Base-by-base conservation (phyloP, 2,113 vertebrate species). In the Phrynocephalus versicolor region DNA sequence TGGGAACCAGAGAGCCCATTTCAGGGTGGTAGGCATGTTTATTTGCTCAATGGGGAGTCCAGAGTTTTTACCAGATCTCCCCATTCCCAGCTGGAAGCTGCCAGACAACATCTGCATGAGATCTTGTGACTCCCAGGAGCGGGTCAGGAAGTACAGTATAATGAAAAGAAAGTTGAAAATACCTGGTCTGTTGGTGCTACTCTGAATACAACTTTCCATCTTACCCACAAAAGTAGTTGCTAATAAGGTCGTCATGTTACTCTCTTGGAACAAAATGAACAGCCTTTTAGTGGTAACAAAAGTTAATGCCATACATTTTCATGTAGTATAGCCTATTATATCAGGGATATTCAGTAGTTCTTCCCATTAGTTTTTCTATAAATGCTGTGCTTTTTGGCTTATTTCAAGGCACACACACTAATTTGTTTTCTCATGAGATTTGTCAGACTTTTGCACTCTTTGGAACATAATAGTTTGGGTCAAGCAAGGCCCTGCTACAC, bases 341-440 rank as follows among this genome's bases (percentile, higher is more conserved):
- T 25, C 86, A 30, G 75, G 64, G 71, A 37, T 14, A 51, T 58
- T 71, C 18, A 64, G 58, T 85, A 1, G 0, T 77, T 89, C 14
- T 75, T 89, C 91, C 62, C 57, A 39, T 33, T 58, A 71, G 13
- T 85, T 23, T 35, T 67, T 70, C 83, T 82, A 71, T 85, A n/a
- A n/a, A n/a, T n/a, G n/a, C n/a, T n/a, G n/a, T n/a, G n/a, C n/a
- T n/a, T n/a, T n/a, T n/a, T n/a, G n/a, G n/a, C n/a, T n/a, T n/a
- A n/a, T n/a, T n/a, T n/a, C n/a, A n/a, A n/a, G n/a, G n/a, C n/a
- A n/a, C n/a, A n/a, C n/a, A n/a, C n/a, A n/a, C n/a, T n/a, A n/a
- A n/a, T n/a, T n/a, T n/a, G n/a, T n/a, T n/a, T n/a, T n/a, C n/a
- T n/a, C n/a, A n/a, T n/a, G n/a, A n/a, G n/a, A n/a, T n/a, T n/a